phyloP scores from a whole-genome alignment of 2,113 vertebrate species.

The Nansenia antarctica region DNA sequence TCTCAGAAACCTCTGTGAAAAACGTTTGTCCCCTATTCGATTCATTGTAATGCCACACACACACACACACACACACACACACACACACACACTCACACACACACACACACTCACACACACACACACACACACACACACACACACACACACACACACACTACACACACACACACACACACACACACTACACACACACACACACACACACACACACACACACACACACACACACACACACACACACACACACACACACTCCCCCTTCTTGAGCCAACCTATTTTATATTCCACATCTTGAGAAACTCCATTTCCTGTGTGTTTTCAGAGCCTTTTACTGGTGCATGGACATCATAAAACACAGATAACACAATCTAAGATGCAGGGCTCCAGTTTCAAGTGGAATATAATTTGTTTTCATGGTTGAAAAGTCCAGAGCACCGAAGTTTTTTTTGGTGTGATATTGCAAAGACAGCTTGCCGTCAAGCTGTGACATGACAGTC shows the following conservation, averaged over 20 bases:
- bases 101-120: too few relatives aligned
- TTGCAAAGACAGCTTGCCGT: constrained; percentile 8
- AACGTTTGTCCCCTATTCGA: not conserved
- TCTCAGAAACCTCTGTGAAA: too few relatives aligned
- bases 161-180: too few relatives aligned
- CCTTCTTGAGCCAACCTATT: not conserved
- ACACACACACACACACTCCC: too few relatives aligned
- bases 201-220: too few relatives aligned
- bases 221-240: too few relatives aligned
- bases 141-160: too few relatives aligned
- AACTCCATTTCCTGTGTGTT: not conserved
- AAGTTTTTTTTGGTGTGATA: constrained; percentile 18
- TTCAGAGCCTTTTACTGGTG: not conserved
- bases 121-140: too few relatives aligned
- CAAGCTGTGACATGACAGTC: constrained; percentile 10
- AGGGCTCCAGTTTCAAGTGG: not conserved
- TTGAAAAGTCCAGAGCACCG: not conserved
- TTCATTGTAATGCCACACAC: not conserved
- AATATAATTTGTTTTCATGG: constrained; percentile 14
- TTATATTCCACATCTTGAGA: not conserved
- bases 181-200: too few relatives aligned
- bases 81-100: too few relatives aligned
- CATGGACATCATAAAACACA: constrained; percentile 2
- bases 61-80: too few relatives aligned
- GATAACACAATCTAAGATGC: constrained; percentile 10